Percentiles rank a stretch among this genome's conserved stretches.
Conservation (phyloP, 2,113 vertebrate genomes). For the Puffinus mauretanicus region DNA sequence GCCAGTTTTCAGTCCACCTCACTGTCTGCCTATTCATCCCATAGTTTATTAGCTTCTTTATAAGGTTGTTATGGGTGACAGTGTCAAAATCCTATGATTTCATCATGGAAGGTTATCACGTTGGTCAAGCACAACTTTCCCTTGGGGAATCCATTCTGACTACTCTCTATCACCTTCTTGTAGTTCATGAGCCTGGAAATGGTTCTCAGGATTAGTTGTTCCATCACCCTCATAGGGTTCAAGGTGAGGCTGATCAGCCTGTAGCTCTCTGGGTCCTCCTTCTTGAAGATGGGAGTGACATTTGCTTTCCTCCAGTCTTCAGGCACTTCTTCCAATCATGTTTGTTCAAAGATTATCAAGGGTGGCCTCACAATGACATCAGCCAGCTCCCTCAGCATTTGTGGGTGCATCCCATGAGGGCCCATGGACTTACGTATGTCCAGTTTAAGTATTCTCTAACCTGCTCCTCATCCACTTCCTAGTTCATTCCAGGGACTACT, state of each 20-base stretch:
- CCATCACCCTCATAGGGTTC: neutral
- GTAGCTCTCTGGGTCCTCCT: neutral
- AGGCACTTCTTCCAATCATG: neutral
- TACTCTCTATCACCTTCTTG: neutral
- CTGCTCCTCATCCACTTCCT: neutral
- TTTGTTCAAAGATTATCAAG: neutral
- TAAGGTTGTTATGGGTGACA: neutral
- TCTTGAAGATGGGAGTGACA: neutral
- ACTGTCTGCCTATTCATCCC: neutral
- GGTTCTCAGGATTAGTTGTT: neutral
- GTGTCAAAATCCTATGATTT: neutral
- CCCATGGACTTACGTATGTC: neutral
- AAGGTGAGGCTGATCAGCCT: neutral
- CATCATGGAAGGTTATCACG: neutral
- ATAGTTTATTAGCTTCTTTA: neutral
- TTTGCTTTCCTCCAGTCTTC: neutral
- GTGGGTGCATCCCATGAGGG: neutral
- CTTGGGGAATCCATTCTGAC: neutral
- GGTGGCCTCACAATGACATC: neutral
- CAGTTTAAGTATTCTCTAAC: neutral
- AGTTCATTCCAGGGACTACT: neutral
- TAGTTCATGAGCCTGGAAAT: neutral
- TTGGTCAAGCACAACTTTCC: neutral
- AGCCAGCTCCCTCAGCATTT: neutral
- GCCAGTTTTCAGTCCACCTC: neutral